phyloP scores from a whole-genome alignment of 53 echinoderm and acorn worm species.

The Echinarachnius parma region DNA sequence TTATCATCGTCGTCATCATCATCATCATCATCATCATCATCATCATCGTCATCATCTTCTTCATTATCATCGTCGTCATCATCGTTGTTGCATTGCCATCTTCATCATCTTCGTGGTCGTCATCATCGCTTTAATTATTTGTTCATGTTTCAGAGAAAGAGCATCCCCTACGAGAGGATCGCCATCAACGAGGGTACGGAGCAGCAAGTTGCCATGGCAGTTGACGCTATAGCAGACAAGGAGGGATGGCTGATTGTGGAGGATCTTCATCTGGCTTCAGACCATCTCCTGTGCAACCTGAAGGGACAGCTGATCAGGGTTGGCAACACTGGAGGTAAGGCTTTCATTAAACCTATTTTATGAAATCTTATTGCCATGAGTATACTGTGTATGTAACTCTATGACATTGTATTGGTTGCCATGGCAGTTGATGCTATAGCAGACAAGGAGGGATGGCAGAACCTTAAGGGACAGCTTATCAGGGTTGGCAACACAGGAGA shows the following conservation, averaged over 20 bases:
- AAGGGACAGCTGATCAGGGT: slow-evolving; percentile 82
- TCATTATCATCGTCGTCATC: no score
- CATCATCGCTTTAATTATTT: no score
- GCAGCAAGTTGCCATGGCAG: slow-evolving; percentile 70
- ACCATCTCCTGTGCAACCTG: slow-evolving; percentile 52
- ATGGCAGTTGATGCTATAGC: slow-evolving; percentile 83
- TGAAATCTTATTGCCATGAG: no score
- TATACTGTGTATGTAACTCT: no score
- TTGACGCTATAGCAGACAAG: slow-evolving; percentile 82
- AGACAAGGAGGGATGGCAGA: slow-evolving; percentile 87
- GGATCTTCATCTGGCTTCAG: slow-evolving; percentile 79
- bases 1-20: no score
- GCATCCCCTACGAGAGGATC: slow-evolving; percentile 68
- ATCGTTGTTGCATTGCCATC: no score
- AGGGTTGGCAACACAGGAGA: slow-evolving; percentile 93
- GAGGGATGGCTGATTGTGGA: slow-evolving; percentile 89
- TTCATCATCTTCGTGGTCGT: no score
- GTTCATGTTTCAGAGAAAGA: slow-evolving; percentile 56
- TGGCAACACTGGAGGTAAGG: slow-evolving; percentile 87
- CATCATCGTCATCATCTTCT: no score
- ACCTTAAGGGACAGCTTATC: slow-evolving; percentile 76
- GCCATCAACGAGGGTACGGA: slow-evolving; percentile 83
- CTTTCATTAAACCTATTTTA: no score
- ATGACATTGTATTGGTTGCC: no score
- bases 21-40: no score